Evolutionary conservation across 2,113 vertebrate species (phyloP), one percentile per base, ranked within the genome.

Genomic region (Himantopus leucocephalus): DNA sequence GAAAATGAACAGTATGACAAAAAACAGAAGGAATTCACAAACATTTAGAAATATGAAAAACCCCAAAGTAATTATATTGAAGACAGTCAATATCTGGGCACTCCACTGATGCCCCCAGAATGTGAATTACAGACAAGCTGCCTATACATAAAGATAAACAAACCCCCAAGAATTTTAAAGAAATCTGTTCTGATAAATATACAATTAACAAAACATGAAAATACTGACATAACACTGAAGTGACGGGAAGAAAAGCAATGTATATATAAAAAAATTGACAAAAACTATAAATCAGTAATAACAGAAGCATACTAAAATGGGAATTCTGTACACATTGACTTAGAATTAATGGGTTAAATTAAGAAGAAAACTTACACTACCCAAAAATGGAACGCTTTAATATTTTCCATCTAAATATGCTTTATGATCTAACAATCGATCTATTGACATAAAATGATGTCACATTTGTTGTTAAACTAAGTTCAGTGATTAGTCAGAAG

Each of bases 401-500:
- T 76, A 60, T 83, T 76, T 93, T 90, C 37, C 30, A 64, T 60
- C 30, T 32, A 85, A 83, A 90, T 32, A 50, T 23, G 22, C 12
- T 77, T 73, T 73, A 64, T 4, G 2, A 73, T 35, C 34, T 39
- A 87, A 78, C 15, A 55, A 52, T 56, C 27, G n/a, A 94, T 56
- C 47, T 75, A 29, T 59, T 15, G 13, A 58, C 15, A 70, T 55
- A 60, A 85, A 76, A 32, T 11, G 30, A 78, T 53, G 23, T 18
- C 67, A 85, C 21, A 76, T 93, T 88, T 83, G 70, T 41, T 77
- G 41, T 50, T 19, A 60, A 76, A 81, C n/a, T 63, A 93, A 62
- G 56, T 72, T 67, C 35, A 90, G 14, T 18, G 20, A 73, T 60
- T 37, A 63, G 45, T 52, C 37, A 92, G 26, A 80, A 85, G 22